Evolutionary conservation across 1,140 invertebrate genomes (phyloP).

Genomic region (Zaprionus camerounensis): DNA sequence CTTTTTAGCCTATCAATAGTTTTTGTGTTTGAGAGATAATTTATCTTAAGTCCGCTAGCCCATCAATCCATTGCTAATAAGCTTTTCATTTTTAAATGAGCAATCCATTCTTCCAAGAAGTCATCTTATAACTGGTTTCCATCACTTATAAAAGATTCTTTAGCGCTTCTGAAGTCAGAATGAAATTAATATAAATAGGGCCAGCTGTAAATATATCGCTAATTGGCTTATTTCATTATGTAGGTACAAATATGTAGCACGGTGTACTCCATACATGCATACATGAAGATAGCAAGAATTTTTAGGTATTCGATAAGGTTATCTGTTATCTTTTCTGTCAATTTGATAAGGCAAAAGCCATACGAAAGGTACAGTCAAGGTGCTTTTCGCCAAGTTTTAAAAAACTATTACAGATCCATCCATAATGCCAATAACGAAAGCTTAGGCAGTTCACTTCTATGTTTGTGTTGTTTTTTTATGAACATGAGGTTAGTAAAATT

Average conservation of each 20-base stretch:
- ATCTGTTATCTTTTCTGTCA: background rate
- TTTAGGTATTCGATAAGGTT: conserved; percentile 18
- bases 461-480: too few relatives aligned
- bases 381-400: background rate
- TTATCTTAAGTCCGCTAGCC: background rate
- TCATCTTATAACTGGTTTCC: conserved; percentile 11
- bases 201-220: background rate
- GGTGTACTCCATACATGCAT: too few relatives aligned
- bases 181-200: background rate
- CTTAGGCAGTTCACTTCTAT: too few relatives aligned
- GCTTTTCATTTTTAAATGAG: background rate
- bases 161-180: background rate
- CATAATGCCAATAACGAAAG: too few relatives aligned
- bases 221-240: background rate
- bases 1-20: background rate
- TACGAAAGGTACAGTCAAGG: background rate
- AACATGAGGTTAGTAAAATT: too few relatives aligned
- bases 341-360: background rate
- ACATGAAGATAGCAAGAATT: conserved; percentile 12
- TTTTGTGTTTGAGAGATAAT: conserved; percentile 11
- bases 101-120: background rate
- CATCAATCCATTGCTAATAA: background rate
- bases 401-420: background rate
- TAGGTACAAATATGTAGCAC: conserved; percentile 3
- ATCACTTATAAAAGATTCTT: background rate